Evolutionary conservation across 2,113 vertebrate species (phyloP).

Genomic region (Poicephalus gulielmi): DNA sequence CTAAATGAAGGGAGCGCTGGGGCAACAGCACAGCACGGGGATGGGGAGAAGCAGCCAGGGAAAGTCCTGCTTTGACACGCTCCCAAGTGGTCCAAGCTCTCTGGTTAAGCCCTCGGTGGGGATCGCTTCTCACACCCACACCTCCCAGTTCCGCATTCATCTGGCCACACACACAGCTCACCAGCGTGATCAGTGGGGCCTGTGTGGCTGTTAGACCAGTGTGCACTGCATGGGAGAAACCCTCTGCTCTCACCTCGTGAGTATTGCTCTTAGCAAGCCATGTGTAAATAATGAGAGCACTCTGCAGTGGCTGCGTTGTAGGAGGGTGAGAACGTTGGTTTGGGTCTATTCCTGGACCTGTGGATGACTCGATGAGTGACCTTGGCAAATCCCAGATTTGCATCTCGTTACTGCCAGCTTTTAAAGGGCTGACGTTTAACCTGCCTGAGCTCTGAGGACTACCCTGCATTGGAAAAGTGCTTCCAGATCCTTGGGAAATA

Average conservation of each 20-base stretch:
- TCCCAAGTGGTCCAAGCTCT: fast-evolving
- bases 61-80: neutral
- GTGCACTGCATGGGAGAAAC: neutral
- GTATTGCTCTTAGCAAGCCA: neutral
- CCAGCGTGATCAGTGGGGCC: neutral
- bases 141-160: neutral
- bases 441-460: neutral
- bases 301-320: neutral
- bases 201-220: neutral
- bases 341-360: neutral
- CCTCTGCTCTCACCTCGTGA: neutral
- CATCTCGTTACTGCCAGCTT: neutral
- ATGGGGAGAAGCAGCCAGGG: neutral
- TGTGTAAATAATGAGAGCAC: neutral
- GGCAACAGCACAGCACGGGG: neutral
- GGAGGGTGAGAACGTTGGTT: neutral
- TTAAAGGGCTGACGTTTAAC: neutral
- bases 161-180: neutral
- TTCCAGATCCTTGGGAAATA: neutral
- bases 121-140: neutral
- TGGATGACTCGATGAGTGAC: neutral
- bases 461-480: neutral
- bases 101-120: neutral
- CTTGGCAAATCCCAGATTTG: neutral
- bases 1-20: neutral